Conservation (phyloP, 1,140 invertebrate genomes). For the Cheumatopsyche charites region DNA sequence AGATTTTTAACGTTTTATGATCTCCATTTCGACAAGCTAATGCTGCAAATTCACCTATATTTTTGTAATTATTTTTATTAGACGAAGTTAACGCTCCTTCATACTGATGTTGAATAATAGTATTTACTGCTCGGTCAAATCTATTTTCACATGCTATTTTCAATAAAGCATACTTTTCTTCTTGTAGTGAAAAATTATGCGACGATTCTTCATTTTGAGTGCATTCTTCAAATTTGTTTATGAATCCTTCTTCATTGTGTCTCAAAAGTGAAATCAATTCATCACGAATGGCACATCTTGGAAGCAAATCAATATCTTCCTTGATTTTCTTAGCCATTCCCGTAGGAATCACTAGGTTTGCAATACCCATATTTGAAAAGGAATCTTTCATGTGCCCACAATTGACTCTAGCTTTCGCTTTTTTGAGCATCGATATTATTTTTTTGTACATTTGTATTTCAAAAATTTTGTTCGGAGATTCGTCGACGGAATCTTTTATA, state of each 20-base stretch:
- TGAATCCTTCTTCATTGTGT: slow-evolving; percentile 61
- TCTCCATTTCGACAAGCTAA: slow-evolving; percentile 68
- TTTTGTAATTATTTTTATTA: slow-evolving; percentile 50
- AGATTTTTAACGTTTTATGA: slow-evolving; percentile 64
- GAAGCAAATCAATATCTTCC: slow-evolving; percentile 56
- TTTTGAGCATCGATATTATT: slow-evolving; percentile 62
- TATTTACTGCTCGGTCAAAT: slow-evolving; percentile 61
- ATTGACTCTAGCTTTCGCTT: slow-evolving; percentile 63
- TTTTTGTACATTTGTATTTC: slow-evolving; percentile 67
- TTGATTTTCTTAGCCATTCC: too few relatives aligned
- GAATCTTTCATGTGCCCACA: slow-evolving; percentile 57
- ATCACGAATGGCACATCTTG: slow-evolving; percentile 56
- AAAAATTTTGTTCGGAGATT: slow-evolving; percentile 58
- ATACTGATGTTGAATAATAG: slow-evolving; percentile 63
- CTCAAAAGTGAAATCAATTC: slow-evolving; percentile 57
- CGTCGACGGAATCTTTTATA: slow-evolving; percentile 59
- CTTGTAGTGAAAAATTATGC: slow-evolving; percentile 37
- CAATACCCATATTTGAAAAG: too few relatives aligned
- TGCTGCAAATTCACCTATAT: slow-evolving; percentile 60
- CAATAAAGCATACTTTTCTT: slow-evolving; percentile 61
- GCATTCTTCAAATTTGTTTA: slow-evolving; percentile 55
- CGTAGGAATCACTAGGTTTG: too few relatives aligned
- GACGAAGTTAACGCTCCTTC: slow-evolving; percentile 56
- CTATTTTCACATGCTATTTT: slow-evolving; percentile 63
- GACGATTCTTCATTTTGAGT: slow-evolving; percentile 50